Evolutionary conservation across 2,797 vertebrate genomes (phyloP).

Genomic region (Sandelia bainsii): DNA sequence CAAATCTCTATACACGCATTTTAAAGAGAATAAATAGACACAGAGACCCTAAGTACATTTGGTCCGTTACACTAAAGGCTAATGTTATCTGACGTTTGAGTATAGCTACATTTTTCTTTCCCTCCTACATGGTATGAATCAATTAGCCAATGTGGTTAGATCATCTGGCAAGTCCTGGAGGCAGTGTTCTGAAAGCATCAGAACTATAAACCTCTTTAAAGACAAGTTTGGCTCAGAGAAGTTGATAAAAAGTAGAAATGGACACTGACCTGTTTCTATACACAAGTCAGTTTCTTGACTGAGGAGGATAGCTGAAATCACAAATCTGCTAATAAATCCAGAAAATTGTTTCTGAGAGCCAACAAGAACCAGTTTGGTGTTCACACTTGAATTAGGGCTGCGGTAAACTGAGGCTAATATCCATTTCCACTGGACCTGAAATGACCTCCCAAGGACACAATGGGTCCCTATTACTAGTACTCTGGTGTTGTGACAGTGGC

Average conservation of each 20-base stretch:
- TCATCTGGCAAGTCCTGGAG: constrained; percentile 48
- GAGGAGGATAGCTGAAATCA: constrained; percentile 35
- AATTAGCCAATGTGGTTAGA: constrained; percentile 63
- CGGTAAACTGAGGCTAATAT: constrained; percentile 56
- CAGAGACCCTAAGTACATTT: constrained; percentile 49
- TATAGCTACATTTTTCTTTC: constrained; percentile 49
- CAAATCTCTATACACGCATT: constrained; percentile 48
- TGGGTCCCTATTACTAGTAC: constrained; percentile 68
- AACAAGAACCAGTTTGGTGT: constrained; percentile 39
- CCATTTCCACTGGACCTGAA: constrained; percentile 69
- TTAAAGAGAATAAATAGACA: constrained; percentile 61
- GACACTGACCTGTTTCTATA: constrained; percentile 28
- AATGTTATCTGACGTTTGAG: constrained; percentile 68
- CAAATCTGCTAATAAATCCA: constrained; percentile 66
- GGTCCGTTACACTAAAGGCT: constrained; percentile 45
- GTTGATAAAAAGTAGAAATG: constrained; percentile 27
- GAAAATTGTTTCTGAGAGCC: constrained; percentile 44
- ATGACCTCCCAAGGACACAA: constrained; percentile 79
- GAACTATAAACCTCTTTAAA: constrained; percentile 44
- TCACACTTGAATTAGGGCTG: constrained; percentile 46
- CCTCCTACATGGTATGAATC: constrained; percentile 64
- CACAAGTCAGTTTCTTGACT: constrained; percentile 23
- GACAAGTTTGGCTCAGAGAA: constrained; percentile 34
- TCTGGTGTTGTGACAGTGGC: constrained; percentile 66
- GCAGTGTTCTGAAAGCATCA: constrained; percentile 43